Evolutionary conservation across 2,888 invertebrate species (phyloP).

Genomic region (Cactoblastis cactorum): DNA sequence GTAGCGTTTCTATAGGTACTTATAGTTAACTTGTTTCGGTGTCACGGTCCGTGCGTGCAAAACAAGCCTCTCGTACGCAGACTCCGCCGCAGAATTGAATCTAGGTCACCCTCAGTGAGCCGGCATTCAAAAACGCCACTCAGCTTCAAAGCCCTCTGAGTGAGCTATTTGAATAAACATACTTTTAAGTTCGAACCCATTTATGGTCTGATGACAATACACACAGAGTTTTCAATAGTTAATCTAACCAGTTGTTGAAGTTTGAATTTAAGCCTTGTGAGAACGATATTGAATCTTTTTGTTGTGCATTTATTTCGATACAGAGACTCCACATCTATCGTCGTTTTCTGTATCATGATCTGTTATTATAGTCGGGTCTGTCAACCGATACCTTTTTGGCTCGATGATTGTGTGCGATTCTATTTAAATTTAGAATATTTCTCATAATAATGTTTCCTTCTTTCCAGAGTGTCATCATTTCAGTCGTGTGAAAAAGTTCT

Average conservation of each 20-base stretch:
- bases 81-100: constrained; percentile 52
- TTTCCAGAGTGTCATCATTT: constrained; percentile 12
- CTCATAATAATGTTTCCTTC: not conserved
- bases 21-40: constrained; percentile 36
- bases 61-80: constrained; percentile 53
- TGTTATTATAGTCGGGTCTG: too few species aligned
- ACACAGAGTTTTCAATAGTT: not conserved
- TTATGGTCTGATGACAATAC: not conserved
- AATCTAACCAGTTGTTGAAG: not conserved
- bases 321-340: too few species aligned
- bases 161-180: constrained; percentile 1
- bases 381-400: too few species aligned
- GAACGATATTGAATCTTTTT: too few species aligned
- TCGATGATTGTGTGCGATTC: too few species aligned
- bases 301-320: too few species aligned
- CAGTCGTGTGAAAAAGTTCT: constrained; percentile 3
- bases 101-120: constrained; percentile 51
- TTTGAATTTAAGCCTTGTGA: too few species aligned
- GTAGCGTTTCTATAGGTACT: constrained; percentile 30
- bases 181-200: not conserved
- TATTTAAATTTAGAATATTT: too few species aligned
- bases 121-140: constrained; percentile 45
- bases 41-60: constrained; percentile 40
- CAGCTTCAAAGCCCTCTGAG: constrained; percentile 4
- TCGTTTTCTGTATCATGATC: too few species aligned